Conservation (phyloP, 1,140 invertebrate genomes). For the Whitmania pigra region DNA sequence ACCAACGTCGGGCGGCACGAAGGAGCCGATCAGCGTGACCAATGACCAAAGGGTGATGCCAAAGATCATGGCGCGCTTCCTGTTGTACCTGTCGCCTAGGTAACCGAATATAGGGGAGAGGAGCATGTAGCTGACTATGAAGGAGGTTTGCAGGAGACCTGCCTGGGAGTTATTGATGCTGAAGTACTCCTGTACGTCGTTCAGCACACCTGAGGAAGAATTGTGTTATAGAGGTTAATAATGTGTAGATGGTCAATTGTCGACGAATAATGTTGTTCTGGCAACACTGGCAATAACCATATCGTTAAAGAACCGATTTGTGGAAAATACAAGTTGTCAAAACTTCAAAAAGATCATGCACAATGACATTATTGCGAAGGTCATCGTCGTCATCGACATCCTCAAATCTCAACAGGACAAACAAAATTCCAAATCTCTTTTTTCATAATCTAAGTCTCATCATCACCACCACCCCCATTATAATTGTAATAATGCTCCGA, state of each 20-base stretch:
- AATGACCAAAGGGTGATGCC: conserved; percentile 85
- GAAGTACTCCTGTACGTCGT: conserved; percentile 63
- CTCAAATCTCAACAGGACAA: too few relatives aligned
- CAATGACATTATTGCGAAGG: too few relatives aligned
- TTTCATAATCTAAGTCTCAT: too few relatives aligned
- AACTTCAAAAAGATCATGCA: too few relatives aligned
- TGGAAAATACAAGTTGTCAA: too few relatives aligned
- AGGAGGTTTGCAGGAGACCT: conserved; percentile 86
- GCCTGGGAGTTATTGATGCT: conserved; percentile 55
- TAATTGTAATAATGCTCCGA: conserved; percentile 61
- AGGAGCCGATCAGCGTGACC: conserved; percentile 80
- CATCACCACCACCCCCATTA: conserved; percentile 67
- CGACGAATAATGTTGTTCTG: conserved; percentile 47
- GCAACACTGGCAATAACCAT: conserved; percentile 63
- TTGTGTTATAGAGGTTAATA: conserved; percentile 77
- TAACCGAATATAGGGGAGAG: conserved; percentile 95
- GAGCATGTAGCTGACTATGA: conserved; percentile 91
- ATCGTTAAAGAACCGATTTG: conserved; percentile 60
- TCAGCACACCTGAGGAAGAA: conserved; percentile 67
- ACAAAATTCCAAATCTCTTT: too few relatives aligned
- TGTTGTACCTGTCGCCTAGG: conserved; percentile 83
- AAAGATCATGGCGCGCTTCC: conserved; percentile 72
- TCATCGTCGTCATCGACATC: too few relatives aligned
- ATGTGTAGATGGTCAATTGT: conserved; percentile 85
- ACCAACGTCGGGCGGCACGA: conserved; percentile 46